Evolutionary conservation across 1,140 invertebrate genomes (phyloP).

Genomic region (Armadillidium nasatum): DNA sequence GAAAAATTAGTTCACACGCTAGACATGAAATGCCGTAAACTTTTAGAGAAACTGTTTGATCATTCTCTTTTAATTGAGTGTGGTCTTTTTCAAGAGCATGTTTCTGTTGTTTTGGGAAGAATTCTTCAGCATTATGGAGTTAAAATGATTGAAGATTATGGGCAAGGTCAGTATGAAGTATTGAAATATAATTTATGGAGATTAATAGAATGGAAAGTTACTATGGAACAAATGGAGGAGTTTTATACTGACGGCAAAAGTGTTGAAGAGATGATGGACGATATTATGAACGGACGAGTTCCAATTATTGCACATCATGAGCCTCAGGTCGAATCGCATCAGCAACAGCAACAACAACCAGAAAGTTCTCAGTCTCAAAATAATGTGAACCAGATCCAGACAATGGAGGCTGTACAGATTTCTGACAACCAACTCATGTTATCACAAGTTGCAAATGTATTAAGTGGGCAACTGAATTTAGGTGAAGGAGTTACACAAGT

Average conservation of each 20-base stretch:
- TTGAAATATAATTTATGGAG: slow-evolving; percentile 44
- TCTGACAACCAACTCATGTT: slow-evolving; percentile 32
- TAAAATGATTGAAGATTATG: slow-evolving; percentile 45
- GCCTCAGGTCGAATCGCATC: background rate
- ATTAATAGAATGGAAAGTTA: slow-evolving; percentile 44
- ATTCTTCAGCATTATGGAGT: slow-evolving; percentile 44
- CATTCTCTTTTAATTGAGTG: slow-evolving; percentile 34
- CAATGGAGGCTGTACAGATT: slow-evolving; percentile 37
- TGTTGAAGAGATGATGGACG: slow-evolving; percentile 45
- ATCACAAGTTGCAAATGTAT: slow-evolving; percentile 35
- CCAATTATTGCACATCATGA: slow-evolving; percentile 37
- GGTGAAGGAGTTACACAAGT: slow-evolving; percentile 42
- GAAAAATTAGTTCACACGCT: slow-evolving; percentile 30
- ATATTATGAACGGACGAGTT: slow-evolving; percentile 43
- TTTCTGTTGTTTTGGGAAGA: slow-evolving; percentile 40
- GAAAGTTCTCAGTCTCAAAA: slow-evolving; percentile 16
- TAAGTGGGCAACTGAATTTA: slow-evolving; percentile 24
- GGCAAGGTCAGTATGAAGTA: slow-evolving; percentile 44
- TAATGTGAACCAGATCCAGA: slow-evolving; percentile 24
- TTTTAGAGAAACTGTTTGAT: slow-evolving; percentile 39
- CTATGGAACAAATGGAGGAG: slow-evolving; percentile 45
- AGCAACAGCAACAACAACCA: slow-evolving; percentile 9
- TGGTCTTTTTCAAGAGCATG: slow-evolving; percentile 39
- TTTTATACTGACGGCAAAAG: slow-evolving; percentile 43
- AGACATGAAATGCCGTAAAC: slow-evolving; percentile 41